Base-by-base conservation (phyloP, 2,113 vertebrate genomes). In the Electrona antarctica region DNA sequence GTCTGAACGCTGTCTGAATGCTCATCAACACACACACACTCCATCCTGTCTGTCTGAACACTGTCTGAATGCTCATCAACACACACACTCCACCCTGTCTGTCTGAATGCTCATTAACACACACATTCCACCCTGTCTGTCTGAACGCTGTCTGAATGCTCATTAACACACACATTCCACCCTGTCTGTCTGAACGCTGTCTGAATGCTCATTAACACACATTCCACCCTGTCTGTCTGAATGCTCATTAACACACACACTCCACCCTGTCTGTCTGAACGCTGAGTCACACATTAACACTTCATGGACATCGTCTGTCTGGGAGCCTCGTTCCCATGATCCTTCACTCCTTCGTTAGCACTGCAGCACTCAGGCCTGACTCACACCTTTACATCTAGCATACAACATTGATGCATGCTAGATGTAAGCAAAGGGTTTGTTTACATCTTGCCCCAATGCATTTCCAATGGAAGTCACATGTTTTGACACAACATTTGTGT, bases 51-150 rank as follows among this genome's bases (percentile, higher is more conserved):
- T 41, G 33, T 41, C 33, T 41, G 33, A 21, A 21, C 21, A 21
- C 21, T 21, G 21, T 21, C 21, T 21, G 21, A 21, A 21, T 21
- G 21, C 21, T 21, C 21, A 21, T 21, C 2, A 21, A 21, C 21
- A 21, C 21, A 21, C 21, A 21, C 21, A 21, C 2, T 21, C 21
- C 21, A 9, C 8, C 58, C 13, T 0, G 0, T 65, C 74, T 74
- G 50, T 74, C 55, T 69, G 78, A 83, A 80, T 71, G 55, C 71
- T 81, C 71, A 61, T 79, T 28, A 69, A 71, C 65, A 76, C 68
- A 82, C 78, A 78, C 60, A 71, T 33, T 33, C 29, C 29, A 33
- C 29, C n/a, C n/a, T n/a, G n/a, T 33, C 2, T 33, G 29, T 33
- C 29, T 33, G 29, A 33, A 33, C 4, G 29, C 29, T 33, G 29